phyloP scores from a whole-genome alignment of 1,140 invertebrate species.

The Ceratoteleas bidentatus region DNA sequence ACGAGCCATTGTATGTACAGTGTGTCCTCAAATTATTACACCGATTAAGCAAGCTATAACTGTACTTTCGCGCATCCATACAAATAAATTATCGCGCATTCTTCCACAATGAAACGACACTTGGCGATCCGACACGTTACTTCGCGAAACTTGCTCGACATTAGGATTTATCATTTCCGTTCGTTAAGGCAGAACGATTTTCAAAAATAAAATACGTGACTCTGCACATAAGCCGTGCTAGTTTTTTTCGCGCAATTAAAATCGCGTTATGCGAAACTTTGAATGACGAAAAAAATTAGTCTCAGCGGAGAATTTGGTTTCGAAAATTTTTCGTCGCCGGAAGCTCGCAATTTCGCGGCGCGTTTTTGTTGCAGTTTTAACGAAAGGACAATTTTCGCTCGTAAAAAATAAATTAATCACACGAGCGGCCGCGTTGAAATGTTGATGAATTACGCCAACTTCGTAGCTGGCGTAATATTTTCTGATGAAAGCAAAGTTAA shows the following conservation, averaged over 20 bases:
- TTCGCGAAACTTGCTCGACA: neutral
- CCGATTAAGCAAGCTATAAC: constrained; percentile 52
- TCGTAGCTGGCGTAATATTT: constrained; percentile 11
- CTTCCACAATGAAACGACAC: constrained; percentile 2
- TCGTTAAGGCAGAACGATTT: too few species aligned
- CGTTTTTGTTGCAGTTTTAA: neutral
- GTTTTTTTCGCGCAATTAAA: too few species aligned
- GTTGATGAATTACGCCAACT: constrained; percentile 12
- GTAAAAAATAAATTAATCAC: constrained; percentile 8
- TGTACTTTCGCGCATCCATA: constrained; percentile 37
- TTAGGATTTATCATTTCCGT: too few species aligned
- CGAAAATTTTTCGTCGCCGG: too few species aligned
- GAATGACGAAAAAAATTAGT: too few species aligned
- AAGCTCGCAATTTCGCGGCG: too few species aligned
- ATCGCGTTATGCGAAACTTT: too few species aligned
- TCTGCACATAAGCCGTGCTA: too few species aligned
- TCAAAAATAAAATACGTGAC: too few species aligned
- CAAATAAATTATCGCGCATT: constrained; percentile 31
- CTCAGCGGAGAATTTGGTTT: too few species aligned
- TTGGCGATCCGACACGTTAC: neutral
- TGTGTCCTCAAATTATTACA: constrained; percentile 54
- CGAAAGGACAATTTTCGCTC: neutral
- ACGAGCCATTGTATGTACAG: constrained; percentile 43
- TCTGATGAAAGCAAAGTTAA: constrained; percentile 20
- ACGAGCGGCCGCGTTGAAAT: constrained; percentile 3